A percentile compares a stretch with the other conserved stretches of the same genome.
These are phyloP conservation scores for Atta cephalotes DNA, from an alignment of 1,140 invertebrate genomes.

Conservation along the genomic window DNA sequence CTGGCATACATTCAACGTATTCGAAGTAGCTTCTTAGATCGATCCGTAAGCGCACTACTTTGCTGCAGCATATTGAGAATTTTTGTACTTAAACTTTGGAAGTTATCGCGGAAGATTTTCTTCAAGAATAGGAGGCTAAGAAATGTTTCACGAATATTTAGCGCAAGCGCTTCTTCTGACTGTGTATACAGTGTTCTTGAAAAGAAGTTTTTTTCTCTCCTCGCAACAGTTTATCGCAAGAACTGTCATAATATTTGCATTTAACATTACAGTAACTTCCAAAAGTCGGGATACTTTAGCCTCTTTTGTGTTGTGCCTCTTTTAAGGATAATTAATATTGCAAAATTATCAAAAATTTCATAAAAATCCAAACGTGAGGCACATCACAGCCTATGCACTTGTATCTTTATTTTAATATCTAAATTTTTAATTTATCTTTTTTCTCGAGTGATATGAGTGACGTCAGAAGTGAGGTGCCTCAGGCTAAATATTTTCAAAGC, in stretches of 20 bases:
- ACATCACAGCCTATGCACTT: background rate
- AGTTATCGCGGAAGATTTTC: background rate
- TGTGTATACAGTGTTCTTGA: background rate
- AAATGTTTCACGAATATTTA: slow-evolving; percentile 46
- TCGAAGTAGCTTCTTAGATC: background rate
- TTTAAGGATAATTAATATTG: background rate
- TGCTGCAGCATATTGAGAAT: background rate
- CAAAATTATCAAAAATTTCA: background rate
- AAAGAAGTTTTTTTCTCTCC: slow-evolving; percentile 10
- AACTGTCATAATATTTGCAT: slow-evolving; percentile 8
- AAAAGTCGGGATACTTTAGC: slow-evolving; percentile 3
- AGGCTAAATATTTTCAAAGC: slow-evolving; percentile 53
- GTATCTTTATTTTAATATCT: background rate
- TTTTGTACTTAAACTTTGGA: slow-evolving; percentile 22
- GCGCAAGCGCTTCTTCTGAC: background rate
- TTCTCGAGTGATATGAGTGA: slow-evolving; percentile 33
- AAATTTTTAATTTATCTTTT: slow-evolving; percentile 19
- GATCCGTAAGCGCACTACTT: background rate
- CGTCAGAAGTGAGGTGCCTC: slow-evolving; percentile 50
- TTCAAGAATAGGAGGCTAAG: background rate
- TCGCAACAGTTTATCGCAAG: background rate
- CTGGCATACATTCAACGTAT: slow-evolving; percentile 22
- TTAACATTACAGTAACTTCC: background rate
- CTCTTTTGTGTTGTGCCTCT: background rate
- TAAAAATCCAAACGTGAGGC: background rate